Percentiles rank a stretch among this genome's conserved stretches.
These are phyloP conservation scores for Apamea epomidion DNA, from an alignment of 2,888 invertebrate genomes.

Conservation along the genomic window DNA sequence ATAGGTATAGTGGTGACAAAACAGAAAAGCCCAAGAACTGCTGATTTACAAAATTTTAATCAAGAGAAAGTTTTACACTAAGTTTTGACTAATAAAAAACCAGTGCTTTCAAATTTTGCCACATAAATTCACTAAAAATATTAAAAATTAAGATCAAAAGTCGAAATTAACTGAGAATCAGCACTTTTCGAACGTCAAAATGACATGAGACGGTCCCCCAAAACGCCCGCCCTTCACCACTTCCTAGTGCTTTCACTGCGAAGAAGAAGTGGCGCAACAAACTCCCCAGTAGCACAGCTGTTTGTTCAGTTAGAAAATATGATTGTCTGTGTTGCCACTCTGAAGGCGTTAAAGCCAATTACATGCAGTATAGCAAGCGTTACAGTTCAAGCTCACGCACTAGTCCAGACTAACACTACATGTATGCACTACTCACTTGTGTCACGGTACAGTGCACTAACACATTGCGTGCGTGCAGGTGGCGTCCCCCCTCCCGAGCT, in stretches of 20 bases:
- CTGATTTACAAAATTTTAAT: too few species aligned
- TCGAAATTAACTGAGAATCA: too few species aligned
- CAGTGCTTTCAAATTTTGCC: not conserved
- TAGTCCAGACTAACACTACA: not conserved
- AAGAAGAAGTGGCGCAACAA: too few species aligned
- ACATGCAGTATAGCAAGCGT: not conserved
- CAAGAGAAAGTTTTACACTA: not conserved
- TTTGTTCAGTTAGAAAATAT: not conserved
- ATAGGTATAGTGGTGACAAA: not conserved
- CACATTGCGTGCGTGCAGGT: slow-evolving; percentile 77
- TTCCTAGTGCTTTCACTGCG: too few species aligned
- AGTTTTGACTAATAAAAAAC: not conserved
- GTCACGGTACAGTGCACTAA: not conserved
- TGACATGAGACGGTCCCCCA: too few species aligned
- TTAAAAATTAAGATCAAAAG: too few species aligned
- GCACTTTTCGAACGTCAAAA: too few species aligned
- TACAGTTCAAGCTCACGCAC: not conserved
- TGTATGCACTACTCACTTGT: not conserved
- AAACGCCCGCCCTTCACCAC: too few species aligned
- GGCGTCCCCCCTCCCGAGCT: slow-evolving; percentile 92
- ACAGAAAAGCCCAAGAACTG: not conserved
- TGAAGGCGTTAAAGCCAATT: not conserved
- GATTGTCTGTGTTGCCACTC: too few species aligned
- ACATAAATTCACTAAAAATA: not conserved
- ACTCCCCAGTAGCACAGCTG: too few species aligned